Percentiles rank a stretch among this genome's conserved stretches.
Conservation (phyloP, 2,888 invertebrate species). For the Tachina lurida region DNA sequence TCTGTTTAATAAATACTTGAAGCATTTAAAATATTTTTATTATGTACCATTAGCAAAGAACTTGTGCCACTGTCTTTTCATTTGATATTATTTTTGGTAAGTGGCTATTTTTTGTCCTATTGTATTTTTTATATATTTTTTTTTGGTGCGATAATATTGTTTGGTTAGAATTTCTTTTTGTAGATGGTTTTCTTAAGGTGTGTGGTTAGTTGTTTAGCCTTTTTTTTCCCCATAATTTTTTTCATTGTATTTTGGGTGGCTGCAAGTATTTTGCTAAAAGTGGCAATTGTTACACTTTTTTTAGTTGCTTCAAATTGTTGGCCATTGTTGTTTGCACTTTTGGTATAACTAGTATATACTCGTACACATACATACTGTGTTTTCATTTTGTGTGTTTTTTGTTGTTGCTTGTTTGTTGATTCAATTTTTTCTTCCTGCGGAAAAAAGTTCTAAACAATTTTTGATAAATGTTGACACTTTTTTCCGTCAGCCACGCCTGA, state of each 20-base stretch:
- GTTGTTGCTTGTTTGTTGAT: conserved; percentile 26
- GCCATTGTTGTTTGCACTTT: conserved; percentile 62
- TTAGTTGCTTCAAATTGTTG: conserved; percentile 55
- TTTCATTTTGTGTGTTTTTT: conserved; percentile 41
- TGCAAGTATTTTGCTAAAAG: conserved; percentile 56
- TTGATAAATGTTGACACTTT: conserved; percentile 82
- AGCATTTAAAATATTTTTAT: too few species aligned
- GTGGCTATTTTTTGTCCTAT: conserved; percentile 25
- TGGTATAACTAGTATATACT: neutral
- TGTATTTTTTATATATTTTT: neutral
- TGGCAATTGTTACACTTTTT: conserved; percentile 63
- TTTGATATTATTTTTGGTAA: conserved; percentile 38
- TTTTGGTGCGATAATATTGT: conserved; percentile 57
- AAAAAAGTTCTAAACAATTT: conserved; percentile 76
- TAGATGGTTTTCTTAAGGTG: conserved; percentile 64
- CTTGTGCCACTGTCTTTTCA: conserved; percentile 29
- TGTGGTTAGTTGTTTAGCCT: conserved; percentile 39
- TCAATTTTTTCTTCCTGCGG: conserved; percentile 42
- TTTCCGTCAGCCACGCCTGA: conserved; percentile 80
- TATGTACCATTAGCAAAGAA: too few species aligned
- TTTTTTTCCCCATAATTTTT: conserved; percentile 18
- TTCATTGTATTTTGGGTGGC: conserved; percentile 48
- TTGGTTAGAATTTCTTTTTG: conserved; percentile 53
- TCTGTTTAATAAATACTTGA: too few species aligned
- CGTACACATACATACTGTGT: neutral